A percentile compares a stretch with the other conserved stretches of the same genome.
phyloP scores from a whole-genome alignment of 1,140 invertebrate species.

The Drosophila burlai region DNA sequence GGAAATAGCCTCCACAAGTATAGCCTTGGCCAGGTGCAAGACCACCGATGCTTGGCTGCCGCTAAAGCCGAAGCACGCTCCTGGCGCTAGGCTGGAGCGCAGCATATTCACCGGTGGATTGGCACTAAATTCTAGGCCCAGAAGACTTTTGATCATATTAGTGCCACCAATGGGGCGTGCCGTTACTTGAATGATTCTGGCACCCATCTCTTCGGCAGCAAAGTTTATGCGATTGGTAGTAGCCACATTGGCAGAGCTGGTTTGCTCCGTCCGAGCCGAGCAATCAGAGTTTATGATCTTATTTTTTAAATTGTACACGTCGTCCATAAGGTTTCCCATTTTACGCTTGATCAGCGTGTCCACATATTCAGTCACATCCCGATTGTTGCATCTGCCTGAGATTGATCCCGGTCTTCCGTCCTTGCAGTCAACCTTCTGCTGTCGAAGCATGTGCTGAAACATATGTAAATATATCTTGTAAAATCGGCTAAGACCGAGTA shows the following conservation, averaged over 20 bases:
- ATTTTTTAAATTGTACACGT: conserved; percentile 65
- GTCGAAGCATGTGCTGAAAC: conserved; percentile 18
- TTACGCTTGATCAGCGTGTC: conserved; percentile 62
- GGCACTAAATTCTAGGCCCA: conserved; percentile 64
- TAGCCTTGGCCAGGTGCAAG: conserved; percentile 53
- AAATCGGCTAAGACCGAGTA: too few species aligned
- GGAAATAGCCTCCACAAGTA: conserved; percentile 56
- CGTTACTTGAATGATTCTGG: conserved; percentile 37
- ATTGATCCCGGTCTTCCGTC: neutral
- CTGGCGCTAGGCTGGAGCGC: conserved; percentile 47
- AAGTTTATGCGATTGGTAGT: conserved; percentile 58
- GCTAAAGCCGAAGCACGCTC: conserved; percentile 68
- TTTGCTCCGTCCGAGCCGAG: neutral
- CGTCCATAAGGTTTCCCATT: conserved; percentile 58
- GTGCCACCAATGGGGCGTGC: conserved; percentile 43
- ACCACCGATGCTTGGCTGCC: conserved; percentile 42
- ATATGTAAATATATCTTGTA: too few species aligned
- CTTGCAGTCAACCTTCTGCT: conserved; percentile 8
- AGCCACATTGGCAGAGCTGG: neutral
- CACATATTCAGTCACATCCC: conserved; percentile 50
- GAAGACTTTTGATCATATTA: conserved; percentile 40
- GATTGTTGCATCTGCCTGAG: conserved; percentile 2
- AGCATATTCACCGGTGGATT: conserved; percentile 76
- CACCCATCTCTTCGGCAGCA: conserved; percentile 65
- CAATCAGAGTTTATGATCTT: conserved; percentile 24